Evolutionary conservation across 2,888 invertebrate genomes (phyloP).

Genomic region (Lepidonotus clava): DNA sequence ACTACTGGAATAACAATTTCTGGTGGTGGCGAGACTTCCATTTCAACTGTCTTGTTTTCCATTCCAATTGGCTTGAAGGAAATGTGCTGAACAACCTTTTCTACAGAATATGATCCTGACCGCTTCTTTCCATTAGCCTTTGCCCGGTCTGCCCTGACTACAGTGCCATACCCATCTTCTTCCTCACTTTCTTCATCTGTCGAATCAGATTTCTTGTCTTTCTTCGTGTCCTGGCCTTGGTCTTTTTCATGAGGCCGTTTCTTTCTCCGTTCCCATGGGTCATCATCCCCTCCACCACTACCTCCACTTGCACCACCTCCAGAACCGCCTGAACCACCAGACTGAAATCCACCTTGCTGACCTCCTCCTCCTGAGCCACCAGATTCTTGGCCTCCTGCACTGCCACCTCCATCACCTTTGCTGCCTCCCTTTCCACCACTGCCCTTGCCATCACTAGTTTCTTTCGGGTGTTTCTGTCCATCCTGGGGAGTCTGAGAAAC

Average conservation of each 20-base stretch:
- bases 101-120: constrained; percentile 11
- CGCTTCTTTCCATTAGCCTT: background rate
- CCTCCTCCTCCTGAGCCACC: background rate
- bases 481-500: background rate
- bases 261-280: constrained; percentile 32
- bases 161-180: constrained; percentile 36
- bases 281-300: constrained; percentile 44
- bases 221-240: background rate
- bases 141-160: constrained; percentile 10
- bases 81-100: constrained; percentile 17
- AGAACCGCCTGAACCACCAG: background rate
- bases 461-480: constrained; percentile 39
- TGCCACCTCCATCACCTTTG: too few species aligned
- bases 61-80: constrained; percentile 26
- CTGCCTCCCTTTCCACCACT: background rate
- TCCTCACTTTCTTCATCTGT: constrained; percentile 31
- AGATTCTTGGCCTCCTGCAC: background rate
- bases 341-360: background rate
- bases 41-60: constrained; percentile 21
- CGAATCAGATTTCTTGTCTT: constrained; percentile 14
- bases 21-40: background rate
- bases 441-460: constrained; percentile 4
- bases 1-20: constrained; percentile 38
- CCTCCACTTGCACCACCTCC: background rate
- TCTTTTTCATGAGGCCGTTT: constrained; percentile 32